These are phyloP conservation scores for Cheumatopsyche charites DNA, from an alignment of 1,140 invertebrate species.

Conservation along the genomic window DNA sequence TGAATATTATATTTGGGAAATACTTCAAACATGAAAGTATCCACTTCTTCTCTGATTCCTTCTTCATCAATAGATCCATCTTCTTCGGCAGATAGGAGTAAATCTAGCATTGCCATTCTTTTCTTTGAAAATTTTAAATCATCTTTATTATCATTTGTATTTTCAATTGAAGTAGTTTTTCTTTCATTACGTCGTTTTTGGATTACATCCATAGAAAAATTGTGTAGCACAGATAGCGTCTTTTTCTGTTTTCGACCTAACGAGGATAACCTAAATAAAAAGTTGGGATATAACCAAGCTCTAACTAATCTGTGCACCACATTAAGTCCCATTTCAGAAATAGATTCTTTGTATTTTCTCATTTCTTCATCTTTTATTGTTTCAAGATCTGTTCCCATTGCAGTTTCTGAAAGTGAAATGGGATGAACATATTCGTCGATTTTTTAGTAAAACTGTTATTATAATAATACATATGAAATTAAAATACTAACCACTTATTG, in stretches of 20 bases:
- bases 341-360: constrained; percentile 64
- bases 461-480: neutral
- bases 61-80: constrained; percentile 61
- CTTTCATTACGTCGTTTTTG: constrained; percentile 29
- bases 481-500: constrained; percentile 28
- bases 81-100: constrained; percentile 68
- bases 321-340: constrained; percentile 57
- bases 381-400: constrained; percentile 77
- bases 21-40: constrained; percentile 40
- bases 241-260: constrained; percentile 58
- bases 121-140: constrained; percentile 55
- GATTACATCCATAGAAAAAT: constrained; percentile 64
- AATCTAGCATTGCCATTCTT: constrained; percentile 79
- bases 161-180: neutral
- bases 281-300: constrained; percentile 65
- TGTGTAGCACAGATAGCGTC: constrained; percentile 64
- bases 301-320: constrained; percentile 61
- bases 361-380: constrained; percentile 50
- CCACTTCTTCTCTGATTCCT: constrained; percentile 42
- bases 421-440: neutral
- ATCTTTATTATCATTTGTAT: constrained; percentile 14
- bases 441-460: no score
- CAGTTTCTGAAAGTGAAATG: constrained; percentile 65
- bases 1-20: neutral
- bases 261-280: constrained; percentile 61